These are phyloP conservation scores for Gisinianus flammeolus DNA, from an alignment of 2,888 invertebrate species.

Conservation along the genomic window DNA sequence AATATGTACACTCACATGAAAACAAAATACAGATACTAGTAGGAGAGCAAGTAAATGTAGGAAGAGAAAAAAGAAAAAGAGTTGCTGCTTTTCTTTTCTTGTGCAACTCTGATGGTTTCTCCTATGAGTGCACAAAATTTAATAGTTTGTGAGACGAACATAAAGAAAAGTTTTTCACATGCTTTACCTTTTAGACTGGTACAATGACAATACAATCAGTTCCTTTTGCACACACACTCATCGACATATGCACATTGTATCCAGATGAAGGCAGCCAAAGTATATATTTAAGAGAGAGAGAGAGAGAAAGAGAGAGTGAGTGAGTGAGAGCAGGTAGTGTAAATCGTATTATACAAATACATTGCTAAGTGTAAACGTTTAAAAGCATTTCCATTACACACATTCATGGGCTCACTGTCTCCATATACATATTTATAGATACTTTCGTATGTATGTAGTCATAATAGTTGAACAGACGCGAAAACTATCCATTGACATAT, in stretches of 20 bases:
- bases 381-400: slow-evolving; percentile 4
- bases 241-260: not conserved
- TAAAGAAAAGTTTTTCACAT: slow-evolving; percentile 19
- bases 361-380: slow-evolving; percentile 34
- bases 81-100: too few species aligned
- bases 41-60: not conserved
- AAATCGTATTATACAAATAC: slow-evolving; percentile 39
- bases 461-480: too few species aligned
- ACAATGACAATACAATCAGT: not conserved
- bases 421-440: not conserved
- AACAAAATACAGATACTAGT: not conserved
- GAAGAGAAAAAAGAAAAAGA: not conserved
- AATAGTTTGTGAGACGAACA: slow-evolving; percentile 9
- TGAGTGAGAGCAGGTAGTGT: slow-evolving; percentile 1
- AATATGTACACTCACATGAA: not conserved
- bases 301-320: not conserved
- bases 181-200: slow-evolving; percentile 21
- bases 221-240: slow-evolving; percentile 4
- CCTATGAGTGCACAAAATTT: slow-evolving; percentile 22
- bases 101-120: slow-evolving; percentile 19
- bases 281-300: not conserved
- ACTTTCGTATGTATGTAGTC: too few species aligned
- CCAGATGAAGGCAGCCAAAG: not conserved
- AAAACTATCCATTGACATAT: too few species aligned
- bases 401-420: not conserved